A percentile compares a stretch with the other conserved stretches of the same genome.
Conservation (phyloP, 2,113 vertebrate genomes). For the Nettapus auritus region DNA sequence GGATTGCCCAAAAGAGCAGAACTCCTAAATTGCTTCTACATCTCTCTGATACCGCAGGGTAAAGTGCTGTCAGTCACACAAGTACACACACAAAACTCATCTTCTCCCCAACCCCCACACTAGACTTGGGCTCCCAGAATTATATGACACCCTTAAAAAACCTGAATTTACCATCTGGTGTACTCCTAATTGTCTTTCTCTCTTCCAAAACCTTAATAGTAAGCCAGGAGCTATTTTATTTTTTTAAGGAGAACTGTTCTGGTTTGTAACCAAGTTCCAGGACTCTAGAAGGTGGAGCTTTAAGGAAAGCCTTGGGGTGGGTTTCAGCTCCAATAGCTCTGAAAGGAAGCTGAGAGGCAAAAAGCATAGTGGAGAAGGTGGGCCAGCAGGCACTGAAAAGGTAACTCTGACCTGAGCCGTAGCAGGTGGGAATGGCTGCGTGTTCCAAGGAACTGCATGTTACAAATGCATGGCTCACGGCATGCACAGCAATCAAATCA, state of each 20-base stretch:
- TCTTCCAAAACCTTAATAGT: neutral
- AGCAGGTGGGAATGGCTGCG: neutral
- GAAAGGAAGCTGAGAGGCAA: neutral
- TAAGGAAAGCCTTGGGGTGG: neutral
- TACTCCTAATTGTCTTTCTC: neutral
- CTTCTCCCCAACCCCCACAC: neutral
- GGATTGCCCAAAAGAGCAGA: neutral
- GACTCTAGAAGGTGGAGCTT: neutral
- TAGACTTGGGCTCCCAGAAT: neutral
- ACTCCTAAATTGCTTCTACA: neutral
- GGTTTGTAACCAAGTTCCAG: neutral
- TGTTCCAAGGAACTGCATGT: neutral
- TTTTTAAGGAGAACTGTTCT: neutral
- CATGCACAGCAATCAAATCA: neutral
- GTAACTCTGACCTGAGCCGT: neutral
- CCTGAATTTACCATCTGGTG: neutral
- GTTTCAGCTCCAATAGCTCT: neutral
- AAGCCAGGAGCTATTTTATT: neutral
- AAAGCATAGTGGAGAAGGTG: neutral
- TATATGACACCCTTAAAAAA: neutral
- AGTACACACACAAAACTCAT: neutral
- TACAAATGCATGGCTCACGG: neutral
- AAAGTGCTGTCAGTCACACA: neutral
- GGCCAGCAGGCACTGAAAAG: neutral
- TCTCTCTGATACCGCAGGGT: neutral